Evolutionary conservation across 1,140 invertebrate genomes (phyloP).

Genomic region (Drosophila dunni): DNA sequence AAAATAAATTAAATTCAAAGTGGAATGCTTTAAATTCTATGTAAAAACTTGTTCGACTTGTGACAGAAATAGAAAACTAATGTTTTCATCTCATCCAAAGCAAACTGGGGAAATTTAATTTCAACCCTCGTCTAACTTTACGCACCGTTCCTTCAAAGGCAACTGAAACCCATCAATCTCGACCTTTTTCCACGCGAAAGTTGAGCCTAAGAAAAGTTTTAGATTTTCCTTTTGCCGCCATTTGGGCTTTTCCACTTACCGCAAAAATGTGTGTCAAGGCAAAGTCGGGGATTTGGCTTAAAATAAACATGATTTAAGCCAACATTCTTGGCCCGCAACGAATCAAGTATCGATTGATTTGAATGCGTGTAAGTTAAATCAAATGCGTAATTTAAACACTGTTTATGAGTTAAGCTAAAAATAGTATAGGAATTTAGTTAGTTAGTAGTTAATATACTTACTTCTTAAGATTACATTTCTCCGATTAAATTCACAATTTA

Average conservation of each 20-base stretch:
- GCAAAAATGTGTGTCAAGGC: slow-evolving; percentile 66
- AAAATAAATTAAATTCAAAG: slow-evolving; percentile 21
- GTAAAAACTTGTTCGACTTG: slow-evolving; percentile 10
- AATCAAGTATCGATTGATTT: slow-evolving; percentile 54
- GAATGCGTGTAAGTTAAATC: not conserved
- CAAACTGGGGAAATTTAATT: slow-evolving; percentile 32
- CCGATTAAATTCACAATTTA: too few species aligned
- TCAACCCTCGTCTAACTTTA: slow-evolving; percentile 25
- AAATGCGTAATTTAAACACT: not conserved
- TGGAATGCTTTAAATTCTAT: slow-evolving; percentile 25
- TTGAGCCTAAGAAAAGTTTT: slow-evolving; percentile 44
- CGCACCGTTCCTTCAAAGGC: not conserved
- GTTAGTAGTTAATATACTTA: not conserved
- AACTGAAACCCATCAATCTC: slow-evolving; percentile 49
- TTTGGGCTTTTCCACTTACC: slow-evolving; percentile 37
- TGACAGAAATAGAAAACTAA: slow-evolving; percentile 5
- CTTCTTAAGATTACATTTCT: too few species aligned
- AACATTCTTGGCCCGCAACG: slow-evolving; percentile 1
- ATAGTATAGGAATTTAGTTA: not conserved
- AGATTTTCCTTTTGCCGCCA: not conserved
- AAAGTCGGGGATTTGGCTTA: slow-evolving; percentile 27
- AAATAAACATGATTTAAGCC: slow-evolving; percentile 64
- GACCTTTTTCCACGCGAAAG: slow-evolving; percentile 44
- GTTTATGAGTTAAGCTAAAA: not conserved
- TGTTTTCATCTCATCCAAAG: slow-evolving; percentile 15